Evolutionary conservation across 2,797 vertebrate species (phyloP).

Genomic region (Staurois parvus): DNA sequence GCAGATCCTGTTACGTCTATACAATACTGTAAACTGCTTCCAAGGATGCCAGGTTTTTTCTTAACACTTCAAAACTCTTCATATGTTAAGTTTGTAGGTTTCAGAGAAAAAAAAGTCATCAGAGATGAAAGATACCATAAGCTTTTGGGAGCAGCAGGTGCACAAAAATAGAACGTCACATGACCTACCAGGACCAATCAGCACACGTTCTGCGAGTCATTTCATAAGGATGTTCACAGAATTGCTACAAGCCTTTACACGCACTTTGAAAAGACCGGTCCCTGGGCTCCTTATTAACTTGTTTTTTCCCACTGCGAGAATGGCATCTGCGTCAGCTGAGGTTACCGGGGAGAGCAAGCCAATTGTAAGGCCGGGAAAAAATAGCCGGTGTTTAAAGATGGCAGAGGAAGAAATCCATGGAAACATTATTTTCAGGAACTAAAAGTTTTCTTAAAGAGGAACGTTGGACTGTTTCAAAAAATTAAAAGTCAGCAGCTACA

Average conservation of each 20-base stretch:
- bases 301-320: conserved; percentile 72
- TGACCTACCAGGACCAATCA: neutral
- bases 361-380: too few relatives aligned
- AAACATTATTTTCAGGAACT: too few relatives aligned
- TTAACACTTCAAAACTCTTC: too few relatives aligned
- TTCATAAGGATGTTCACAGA: neutral
- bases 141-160: neutral
- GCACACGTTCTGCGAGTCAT: neutral
- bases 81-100: neutral
- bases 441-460: too few relatives aligned
- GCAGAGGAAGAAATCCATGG: too few relatives aligned
- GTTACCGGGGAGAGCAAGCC: conserved; percentile 13
- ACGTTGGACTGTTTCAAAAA: too few relatives aligned
- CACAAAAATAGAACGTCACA: neutral
- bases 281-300: conserved; percentile 74
- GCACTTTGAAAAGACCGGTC: conserved; percentile 63
- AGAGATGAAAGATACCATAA: neutral
- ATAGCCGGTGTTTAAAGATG: too few relatives aligned
- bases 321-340: neutral
- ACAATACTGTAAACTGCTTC: too few relatives aligned
- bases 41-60: too few relatives aligned
- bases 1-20: too few relatives aligned
- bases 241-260: conserved; percentile 69
- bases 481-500: too few relatives aligned
- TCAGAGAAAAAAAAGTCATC: neutral